Evolutionary conservation across 2,797 vertebrate genomes (phyloP), one percentile per base, ranked within the genome.

Genomic region (Karalla daura): DNA sequence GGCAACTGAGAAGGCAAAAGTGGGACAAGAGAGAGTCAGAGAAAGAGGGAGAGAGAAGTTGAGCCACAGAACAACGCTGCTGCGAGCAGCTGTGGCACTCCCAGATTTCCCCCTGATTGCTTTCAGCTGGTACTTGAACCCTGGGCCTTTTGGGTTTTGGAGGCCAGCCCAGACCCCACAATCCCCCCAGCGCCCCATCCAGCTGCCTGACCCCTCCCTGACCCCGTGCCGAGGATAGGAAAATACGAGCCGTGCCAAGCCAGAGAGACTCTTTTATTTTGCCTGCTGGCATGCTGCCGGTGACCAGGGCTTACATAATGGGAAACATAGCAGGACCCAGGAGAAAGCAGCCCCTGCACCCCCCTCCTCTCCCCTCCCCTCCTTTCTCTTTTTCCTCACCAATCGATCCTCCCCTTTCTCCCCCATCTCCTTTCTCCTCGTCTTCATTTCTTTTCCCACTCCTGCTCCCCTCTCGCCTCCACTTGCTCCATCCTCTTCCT

Each of bases 51-150:
- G 83, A 79, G 81, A 80, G 84, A 46, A 83, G 90, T 84, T 80
- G 90, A 91, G 91, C 91, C 90, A 86, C 88, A 89, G 88, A 93
- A 90, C 90, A 93, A 87, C 89, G 81, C 90, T 71, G 89, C 91
- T 86, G 95, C 90, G 93, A 96, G 96, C 97, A 98, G 97, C 96
- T 98, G 97, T 96, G 96, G 96, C 95, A 96, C 96, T 97, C 94
- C 94, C 93, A 94, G 92, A 93, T 94, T 92, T 93, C 91, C 95
- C 96, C 95, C 96, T 98, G 98, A 99, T 99, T 99, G 96, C 97
- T 99, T 97, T 99, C 97, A 99, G 97, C 97, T 99, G 97, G 97
- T 98, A 98, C 97, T 99, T 99, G 97, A 98, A 99, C 97, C 97
- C 96, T 64, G 96, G 95, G 97, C 96, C 96, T 94, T 94, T 92